Evolutionary conservation across 2,113 vertebrate species (phyloP), one percentile per base, ranked within the genome.

Genomic region (Leptobrachium ailaonicum): DNA sequence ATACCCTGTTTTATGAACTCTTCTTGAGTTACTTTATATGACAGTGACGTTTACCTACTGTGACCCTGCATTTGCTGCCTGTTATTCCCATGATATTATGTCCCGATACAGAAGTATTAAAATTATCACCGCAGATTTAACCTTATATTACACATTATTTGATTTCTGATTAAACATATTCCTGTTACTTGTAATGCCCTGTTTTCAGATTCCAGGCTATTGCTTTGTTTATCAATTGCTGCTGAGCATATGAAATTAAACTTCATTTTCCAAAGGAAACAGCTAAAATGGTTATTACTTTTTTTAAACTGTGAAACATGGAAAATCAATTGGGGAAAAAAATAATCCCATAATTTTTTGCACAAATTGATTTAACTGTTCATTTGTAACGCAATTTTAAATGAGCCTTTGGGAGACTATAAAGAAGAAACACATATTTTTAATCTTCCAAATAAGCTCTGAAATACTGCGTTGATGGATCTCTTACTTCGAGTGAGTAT

Each of bases 271-370:
- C 60, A 53, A 64, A 44, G 47, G 32, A 41, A 32, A 79, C 71
- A 72, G 69, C 41, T 50, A 20, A 44, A 79, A 44, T 44, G 13
- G 54, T 32, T 32, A 60, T 71, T 45, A 58, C 53, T 68, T 72
- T 79, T 67, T 43, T 44, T 9, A 42, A 64, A 58, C 66, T 69
- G 69, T 77, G 66, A 77, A 47, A 72, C 62, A 67, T 72, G 70
- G 77, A 53, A 72, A 79, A 79, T 79, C 77, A 66, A 72, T 79
- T 71, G 68, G 41, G n/a, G 66, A 79, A 79, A 75, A 79, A 72
- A 44, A 45, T 79, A 72, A 79, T 79, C 50, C 43, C 69, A 56
- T 79, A 69, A 79, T 79, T 79, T 79, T 66, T 79, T 79, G 69
- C 71, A 72, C 77, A 72, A 64, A 42, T 44, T 60, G 70, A 79